Evolutionary conservation across 2,888 invertebrate species (phyloP).

Genomic region (Pharmacophagus antenor): DNA sequence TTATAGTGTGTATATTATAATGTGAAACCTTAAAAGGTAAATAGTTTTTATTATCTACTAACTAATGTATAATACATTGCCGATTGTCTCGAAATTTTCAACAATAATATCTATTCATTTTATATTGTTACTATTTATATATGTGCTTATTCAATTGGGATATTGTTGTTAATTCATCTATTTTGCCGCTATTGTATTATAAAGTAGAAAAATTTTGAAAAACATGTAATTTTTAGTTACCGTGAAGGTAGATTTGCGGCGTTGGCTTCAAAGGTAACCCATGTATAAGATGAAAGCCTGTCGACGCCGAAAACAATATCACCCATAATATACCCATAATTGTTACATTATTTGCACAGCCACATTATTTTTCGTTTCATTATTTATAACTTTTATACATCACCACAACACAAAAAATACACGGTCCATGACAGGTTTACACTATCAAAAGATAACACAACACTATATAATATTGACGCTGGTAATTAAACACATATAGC

Average conservation of each 20-base stretch:
- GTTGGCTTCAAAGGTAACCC: slow-evolving; percentile 71
- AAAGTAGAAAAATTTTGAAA: slow-evolving; percentile 26
- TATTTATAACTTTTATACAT: slow-evolving; percentile 73
- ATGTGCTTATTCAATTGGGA: background rate
- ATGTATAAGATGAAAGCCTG: slow-evolving; percentile 65
- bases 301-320: slow-evolving; percentile 73
- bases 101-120: background rate
- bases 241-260: slow-evolving; percentile 74
- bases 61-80: background rate
- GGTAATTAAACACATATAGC: slow-evolving; percentile 51
- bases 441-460: slow-evolving; percentile 52
- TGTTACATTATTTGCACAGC: slow-evolving; percentile 75
- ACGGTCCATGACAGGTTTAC: slow-evolving; percentile 74
- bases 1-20: too few species aligned
- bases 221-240: slow-evolving; percentile 55
- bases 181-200: background rate
- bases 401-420: slow-evolving; percentile 78
- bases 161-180: background rate
- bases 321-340: slow-evolving; percentile 74
- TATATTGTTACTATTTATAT: background rate
- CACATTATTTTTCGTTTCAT: slow-evolving; percentile 74
- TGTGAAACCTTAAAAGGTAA: too few species aligned
- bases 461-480: slow-evolving; percentile 51
- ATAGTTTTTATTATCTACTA: too few species aligned
- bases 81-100: background rate